phyloP scores from a whole-genome alignment of 1,140 invertebrate genomes.

The Ceratosolen solmsi region DNA sequence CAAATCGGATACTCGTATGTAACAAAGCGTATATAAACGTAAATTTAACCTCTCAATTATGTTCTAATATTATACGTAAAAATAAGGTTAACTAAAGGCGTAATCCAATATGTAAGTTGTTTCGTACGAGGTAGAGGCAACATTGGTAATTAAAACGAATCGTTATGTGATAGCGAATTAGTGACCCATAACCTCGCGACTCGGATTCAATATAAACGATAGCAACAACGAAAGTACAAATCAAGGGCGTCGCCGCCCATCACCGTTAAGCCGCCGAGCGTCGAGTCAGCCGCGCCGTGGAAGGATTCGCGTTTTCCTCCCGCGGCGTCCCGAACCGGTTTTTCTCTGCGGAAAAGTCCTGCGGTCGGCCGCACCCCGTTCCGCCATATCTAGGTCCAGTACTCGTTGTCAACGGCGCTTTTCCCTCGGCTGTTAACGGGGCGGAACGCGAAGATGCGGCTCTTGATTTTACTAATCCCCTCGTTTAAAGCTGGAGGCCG shows the following conservation, averaged over 20 bases:
- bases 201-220: too few relatives aligned
- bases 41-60: too few relatives aligned
- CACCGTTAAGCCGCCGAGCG: background rate
- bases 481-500: background rate
- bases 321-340: slow-evolving; percentile 10
- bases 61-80: too few relatives aligned
- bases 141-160: too few relatives aligned
- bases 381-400: background rate
- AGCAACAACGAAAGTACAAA: background rate
- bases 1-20: too few relatives aligned
- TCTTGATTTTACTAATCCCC: background rate
- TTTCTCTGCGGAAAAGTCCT: slow-evolving; percentile 19
- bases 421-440: background rate
- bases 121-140: too few relatives aligned
- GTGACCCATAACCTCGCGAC: too few relatives aligned
- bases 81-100: too few relatives aligned
- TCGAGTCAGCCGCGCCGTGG: background rate
- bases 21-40: too few relatives aligned
- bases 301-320: background rate
- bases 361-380: slow-evolving; percentile 7
- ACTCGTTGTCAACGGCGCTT: background rate
- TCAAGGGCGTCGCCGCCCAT: background rate
- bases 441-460: background rate
- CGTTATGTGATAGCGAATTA: too few relatives aligned
- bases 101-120: too few relatives aligned